A percentile compares a stretch with the other conserved stretches of the same genome.
Conservation (phyloP, 2,797 vertebrate species). For the Microcaecilia unicolor region DNA sequence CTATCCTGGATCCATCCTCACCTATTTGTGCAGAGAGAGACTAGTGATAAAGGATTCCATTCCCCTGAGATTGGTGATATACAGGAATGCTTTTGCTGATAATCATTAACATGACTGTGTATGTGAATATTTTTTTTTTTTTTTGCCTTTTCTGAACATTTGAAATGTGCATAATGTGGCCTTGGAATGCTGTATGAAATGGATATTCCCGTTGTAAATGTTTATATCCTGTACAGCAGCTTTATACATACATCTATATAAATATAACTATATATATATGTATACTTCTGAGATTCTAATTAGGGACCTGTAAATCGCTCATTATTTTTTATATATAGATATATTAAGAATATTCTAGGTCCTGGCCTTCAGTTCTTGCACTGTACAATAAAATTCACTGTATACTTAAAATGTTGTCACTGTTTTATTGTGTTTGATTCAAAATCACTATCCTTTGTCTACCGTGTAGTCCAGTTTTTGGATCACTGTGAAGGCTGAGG, state of each 20-base stretch:
- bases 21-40: too few species aligned
- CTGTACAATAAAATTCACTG: constrained; percentile 56
- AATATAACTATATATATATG: too few species aligned
- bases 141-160: constrained; percentile 50
- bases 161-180: constrained; percentile 63
- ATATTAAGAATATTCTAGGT: constrained; percentile 63
- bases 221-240: constrained; percentile 99
- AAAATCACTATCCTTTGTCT: too few species aligned
- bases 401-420: constrained; percentile 30
- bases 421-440: constrained; percentile 19
- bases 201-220: constrained; percentile 92
- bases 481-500: too few species aligned
- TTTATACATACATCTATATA: constrained; percentile 64
- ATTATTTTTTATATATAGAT: constrained; percentile 98
- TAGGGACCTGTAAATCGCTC: constrained; percentile 90
- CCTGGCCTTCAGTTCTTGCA: constrained; percentile 70
- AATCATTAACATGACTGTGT: too few species aligned
- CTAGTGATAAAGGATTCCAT: constrained; percentile 21
- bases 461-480: too few species aligned
- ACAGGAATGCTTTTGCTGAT: constrained; percentile 20
- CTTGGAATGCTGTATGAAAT: constrained; percentile 76
- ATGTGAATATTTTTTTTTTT: too few species aligned
- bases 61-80: constrained; percentile 8
- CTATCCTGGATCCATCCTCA: too few species aligned
- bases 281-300: constrained; percentile 80